Conservation (phyloP, 2,888 invertebrate species). For the Polyommatus iphigenia region DNA sequence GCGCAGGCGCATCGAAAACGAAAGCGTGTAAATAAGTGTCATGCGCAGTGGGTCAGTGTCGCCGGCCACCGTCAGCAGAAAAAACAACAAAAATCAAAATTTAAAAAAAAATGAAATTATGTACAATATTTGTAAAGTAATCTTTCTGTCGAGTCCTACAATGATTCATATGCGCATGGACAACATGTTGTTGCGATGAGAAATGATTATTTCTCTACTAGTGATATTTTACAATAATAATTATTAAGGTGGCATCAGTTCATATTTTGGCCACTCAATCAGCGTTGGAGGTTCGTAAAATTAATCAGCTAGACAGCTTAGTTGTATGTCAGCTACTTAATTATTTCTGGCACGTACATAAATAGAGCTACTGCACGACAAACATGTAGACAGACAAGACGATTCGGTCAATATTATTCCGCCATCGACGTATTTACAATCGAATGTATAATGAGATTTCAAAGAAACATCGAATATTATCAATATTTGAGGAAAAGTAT, state of each 20-base stretch:
- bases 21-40: constrained; percentile 43
- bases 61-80: constrained; percentile 39
- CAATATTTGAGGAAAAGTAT: background rate
- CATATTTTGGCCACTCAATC: no score
- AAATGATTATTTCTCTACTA: no score
- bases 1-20: constrained; percentile 38
- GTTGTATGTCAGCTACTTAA: background rate
- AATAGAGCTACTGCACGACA: background rate
- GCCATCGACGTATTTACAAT: background rate
- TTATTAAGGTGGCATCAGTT: no score
- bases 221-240: no score
- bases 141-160: no score
- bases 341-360: background rate
- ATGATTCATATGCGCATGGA: no score
- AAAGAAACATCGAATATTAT: background rate
- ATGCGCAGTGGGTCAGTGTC: constrained; percentile 47
- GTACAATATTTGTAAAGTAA: no score
- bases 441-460: background rate
- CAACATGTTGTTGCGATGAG: no score
- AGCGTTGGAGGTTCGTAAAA: no score
- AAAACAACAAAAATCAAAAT: constrained; percentile 13
- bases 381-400: background rate
- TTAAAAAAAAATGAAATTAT: no score
- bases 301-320: no score
- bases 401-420: constrained; percentile 8